Conservation (phyloP, 2,888 invertebrate species). For the Ochlodes sylvanus region DNA sequence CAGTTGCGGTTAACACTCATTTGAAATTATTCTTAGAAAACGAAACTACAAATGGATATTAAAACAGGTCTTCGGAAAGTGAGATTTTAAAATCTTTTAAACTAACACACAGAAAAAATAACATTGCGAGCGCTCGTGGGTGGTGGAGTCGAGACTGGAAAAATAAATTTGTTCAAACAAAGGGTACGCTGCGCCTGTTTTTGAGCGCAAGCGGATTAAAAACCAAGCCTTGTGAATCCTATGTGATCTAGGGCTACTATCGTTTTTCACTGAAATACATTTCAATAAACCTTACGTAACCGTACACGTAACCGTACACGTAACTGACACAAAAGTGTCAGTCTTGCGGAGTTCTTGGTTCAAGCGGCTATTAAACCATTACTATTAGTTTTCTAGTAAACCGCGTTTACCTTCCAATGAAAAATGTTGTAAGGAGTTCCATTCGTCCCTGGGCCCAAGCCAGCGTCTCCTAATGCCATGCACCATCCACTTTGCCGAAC, state of each 20-base stretch:
- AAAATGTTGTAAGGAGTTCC: no score
- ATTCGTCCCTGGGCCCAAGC: no score
- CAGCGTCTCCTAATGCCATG: no score
- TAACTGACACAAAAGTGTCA: no score
- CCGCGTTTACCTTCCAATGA: no score
- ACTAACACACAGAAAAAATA: conserved; percentile 1
- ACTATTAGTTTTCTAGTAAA: no score
- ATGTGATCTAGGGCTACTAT: background rate
- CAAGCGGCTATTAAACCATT: no score
- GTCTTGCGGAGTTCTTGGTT: no score
- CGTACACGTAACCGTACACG: no score
- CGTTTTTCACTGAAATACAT: background rate
- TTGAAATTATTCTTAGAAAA: background rate
- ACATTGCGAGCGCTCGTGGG: background rate
- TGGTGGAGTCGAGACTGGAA: conserved; percentile 8
- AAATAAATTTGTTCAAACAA: conserved; percentile 24
- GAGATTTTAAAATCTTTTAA: conserved; percentile 5
- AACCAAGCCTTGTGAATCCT: background rate
- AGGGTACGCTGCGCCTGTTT: background rate
- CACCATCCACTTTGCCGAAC: no score
- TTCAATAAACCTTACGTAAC: background rate
- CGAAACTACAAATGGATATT: background rate
- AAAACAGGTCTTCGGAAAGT: background rate
- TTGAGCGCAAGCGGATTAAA: conserved; percentile 5
- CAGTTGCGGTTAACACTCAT: no score